A percentile compares a stretch with the other conserved stretches of the same genome.
Evolutionary conservation across 2,113 vertebrate species (phyloP).

Genomic region (Pan troglodytes): NHGRI_mPanTro3-v2.1_pri NC_072412.2:23050001-23050500

Average conservation of each 20-base stretch:
- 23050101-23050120: background rate
- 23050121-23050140: too few relatives aligned
- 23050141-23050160: background rate
- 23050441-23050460: background rate
- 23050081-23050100: background rate
- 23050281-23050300: background rate
- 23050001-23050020: background rate
- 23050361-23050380: too few relatives aligned
- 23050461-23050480: background rate
- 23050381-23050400: background rate
- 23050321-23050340: background rate
- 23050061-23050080: background rate
- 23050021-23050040: background rate
- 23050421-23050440: background rate
- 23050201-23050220: background rate
- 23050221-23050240: background rate
- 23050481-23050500: rapidly evolving
- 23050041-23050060: background rate
- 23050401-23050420: background rate
- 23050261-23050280: background rate
- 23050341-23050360: background rate
- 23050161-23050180: background rate
- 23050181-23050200: background rate
- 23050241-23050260: background rate
- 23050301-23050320: background rate